Conservation (phyloP, 2,113 vertebrate genomes). For the Coptodon bakossiorum region DNA sequence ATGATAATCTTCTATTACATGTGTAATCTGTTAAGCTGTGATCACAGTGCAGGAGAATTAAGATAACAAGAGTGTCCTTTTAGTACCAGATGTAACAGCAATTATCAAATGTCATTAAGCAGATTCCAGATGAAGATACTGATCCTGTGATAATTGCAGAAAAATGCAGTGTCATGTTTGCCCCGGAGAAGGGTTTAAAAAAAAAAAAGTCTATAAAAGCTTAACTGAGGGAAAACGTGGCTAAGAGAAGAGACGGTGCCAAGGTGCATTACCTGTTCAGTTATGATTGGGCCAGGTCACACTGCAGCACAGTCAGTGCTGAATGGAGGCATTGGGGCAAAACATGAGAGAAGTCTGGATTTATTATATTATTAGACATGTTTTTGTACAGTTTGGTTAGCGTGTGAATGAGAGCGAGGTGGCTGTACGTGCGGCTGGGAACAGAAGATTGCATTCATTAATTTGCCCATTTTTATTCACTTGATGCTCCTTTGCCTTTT, state of each 20-base stretch:
- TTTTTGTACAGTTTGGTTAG: conserved; percentile 35
- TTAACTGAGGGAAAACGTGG: background rate
- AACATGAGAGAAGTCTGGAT: background rate
- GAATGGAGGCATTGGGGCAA: background rate
- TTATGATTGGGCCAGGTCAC: background rate
- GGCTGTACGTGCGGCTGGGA: conserved; percentile 17
- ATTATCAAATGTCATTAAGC: background rate
- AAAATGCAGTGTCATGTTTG: background rate
- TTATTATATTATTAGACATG: conserved; percentile 12
- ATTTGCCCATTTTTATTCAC: conserved; percentile 41
- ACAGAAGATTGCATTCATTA: conserved; percentile 29
- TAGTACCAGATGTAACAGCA: background rate
- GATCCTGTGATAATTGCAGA: background rate
- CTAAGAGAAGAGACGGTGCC: background rate
- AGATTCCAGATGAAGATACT: background rate
- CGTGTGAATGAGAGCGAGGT: background rate
- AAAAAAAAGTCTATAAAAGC: background rate
- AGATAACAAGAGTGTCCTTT: background rate
- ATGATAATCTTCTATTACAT: background rate
- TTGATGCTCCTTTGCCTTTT: conserved; percentile 12
- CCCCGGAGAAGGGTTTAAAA: background rate
- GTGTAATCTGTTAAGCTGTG: background rate
- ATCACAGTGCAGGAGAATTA: background rate
- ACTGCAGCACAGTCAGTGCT: background rate
- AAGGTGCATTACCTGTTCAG: background rate